Evolutionary conservation across 2,797 vertebrate genomes (phyloP).

Genomic region (Takifugu ocellatus): DNA sequence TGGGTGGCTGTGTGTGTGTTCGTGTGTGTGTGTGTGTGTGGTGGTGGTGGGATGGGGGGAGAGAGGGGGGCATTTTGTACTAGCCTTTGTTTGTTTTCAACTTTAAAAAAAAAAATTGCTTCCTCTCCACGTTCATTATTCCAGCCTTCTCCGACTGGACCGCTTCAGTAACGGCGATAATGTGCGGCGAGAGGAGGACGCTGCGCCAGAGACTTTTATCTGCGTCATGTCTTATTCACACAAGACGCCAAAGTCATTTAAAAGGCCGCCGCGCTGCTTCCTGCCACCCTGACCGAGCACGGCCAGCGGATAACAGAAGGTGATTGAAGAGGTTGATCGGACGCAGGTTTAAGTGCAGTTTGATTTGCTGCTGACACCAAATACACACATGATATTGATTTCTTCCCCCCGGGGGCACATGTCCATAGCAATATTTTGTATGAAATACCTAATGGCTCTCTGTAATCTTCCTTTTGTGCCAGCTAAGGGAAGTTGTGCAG

Average conservation of each 20-base stretch:
- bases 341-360: not conserved
- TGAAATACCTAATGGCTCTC: too few species aligned
- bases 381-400: conserved; percentile 34
- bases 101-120: conserved; percentile 10
- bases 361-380: conserved; percentile 14
- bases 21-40: conserved; percentile 26
- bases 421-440: too few species aligned
- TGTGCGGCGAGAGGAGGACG: not conserved
- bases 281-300: too few species aligned
- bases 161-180: not conserved
- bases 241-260: not conserved
- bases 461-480: conserved; percentile 23
- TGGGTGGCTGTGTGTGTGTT: conserved; percentile 48
- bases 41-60: not conserved
- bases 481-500: conserved; percentile 20
- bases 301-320: not conserved
- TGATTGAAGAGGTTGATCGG: not conserved
- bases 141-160: conserved; percentile 1
- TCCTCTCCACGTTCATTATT: not conserved
- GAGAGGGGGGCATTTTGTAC: conserved; percentile 23
- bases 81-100: conserved; percentile 35
- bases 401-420: conserved; percentile 15
- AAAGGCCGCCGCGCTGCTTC: not conserved
- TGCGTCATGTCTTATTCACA: not conserved
- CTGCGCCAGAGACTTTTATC: not conserved